These are phyloP conservation scores for Masticophis lateralis DNA, from an alignment of 2,797 vertebrate genomes.

Conservation along the genomic window DNA sequence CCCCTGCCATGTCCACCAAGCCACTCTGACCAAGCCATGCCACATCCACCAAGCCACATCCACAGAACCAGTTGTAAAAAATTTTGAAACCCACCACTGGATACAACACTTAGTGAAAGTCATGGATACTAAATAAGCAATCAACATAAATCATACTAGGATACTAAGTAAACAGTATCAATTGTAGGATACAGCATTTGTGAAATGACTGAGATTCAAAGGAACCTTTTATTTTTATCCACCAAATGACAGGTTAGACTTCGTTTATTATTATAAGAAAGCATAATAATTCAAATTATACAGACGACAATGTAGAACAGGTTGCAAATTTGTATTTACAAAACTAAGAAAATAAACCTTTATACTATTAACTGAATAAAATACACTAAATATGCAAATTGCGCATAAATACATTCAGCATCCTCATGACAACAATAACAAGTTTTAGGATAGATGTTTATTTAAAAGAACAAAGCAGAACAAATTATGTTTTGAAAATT, in stretches of 20 bases:
- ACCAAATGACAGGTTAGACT: neutral
- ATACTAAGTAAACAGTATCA: no score
- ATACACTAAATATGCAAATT: neutral
- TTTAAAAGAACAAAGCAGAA: neutral
- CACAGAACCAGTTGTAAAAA: no score
- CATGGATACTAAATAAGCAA: no score
- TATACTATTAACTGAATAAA: neutral
- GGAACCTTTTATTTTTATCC: neutral
- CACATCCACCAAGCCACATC: no score
- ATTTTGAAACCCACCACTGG: no score
- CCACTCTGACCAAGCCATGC: no score
- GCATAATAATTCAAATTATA: neutral
- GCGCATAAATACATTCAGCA: neutral
- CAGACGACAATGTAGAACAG: neutral
- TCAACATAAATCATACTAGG: no score
- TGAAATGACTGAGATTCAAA: neutral
- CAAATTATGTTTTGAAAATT: neutral
- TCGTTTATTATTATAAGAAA: neutral
- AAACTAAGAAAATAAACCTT: neutral
- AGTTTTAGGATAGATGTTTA: neutral
- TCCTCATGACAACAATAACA: neutral
- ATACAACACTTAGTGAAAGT: no score
- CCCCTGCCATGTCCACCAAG: no score
- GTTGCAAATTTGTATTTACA: neutral
- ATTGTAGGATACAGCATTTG: neutral